Evolutionary conservation across 2,888 invertebrate genomes (phyloP), one percentile per base, ranked within the genome.

Genomic region (Physocephala rufipes): DNA sequence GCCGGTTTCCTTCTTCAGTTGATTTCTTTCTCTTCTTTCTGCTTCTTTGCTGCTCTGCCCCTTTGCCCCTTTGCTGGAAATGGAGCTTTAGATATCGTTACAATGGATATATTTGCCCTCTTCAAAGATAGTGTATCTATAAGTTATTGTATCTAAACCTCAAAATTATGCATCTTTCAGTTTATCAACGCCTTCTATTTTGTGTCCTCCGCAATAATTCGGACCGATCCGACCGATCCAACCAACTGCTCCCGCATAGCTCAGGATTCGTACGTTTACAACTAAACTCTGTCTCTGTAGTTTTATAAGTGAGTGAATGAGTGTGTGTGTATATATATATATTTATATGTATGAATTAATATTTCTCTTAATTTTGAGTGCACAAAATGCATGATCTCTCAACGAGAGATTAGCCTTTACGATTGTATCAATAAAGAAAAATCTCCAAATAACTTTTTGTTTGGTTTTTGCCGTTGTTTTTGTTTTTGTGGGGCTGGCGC

Each of bases 111-210:
- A 9, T 24, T 58, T 58, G 15, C 68, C 51, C 47, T 30, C 68
- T 5, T 4, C 68, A 49, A 30, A 28, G 66, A 66, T 59, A 58
- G 43, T 26, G 58, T 67, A 58, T 67, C 58, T 67, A 62, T 26
- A 49, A 68, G 55, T 47, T 62, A 61, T 51, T 58, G 68, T 62
- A 68, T 68, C 62, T 68, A 51, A 16, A 28, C 61, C 30, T 61
- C 36, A 62, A 49, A 68, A 68, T 68, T 68, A 68, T 68, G 68
- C 51, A 68, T 68, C 68, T 68, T 62, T 61, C 68, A 49, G 68
- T 51, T 68, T 68, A 47, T 62, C 68, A 68, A 45, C 68, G 68
- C 68, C 68, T 68, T 68, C 68, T 28, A 67, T 47, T 51, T n/a
- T 19, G 49, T 62, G 61, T 68, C 68, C 68, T 61, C 58, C 58